Percentiles rank a stretch among this genome's conserved stretches.
phyloP scores from a whole-genome alignment of 1,140 invertebrate genomes.

The Drosophila sucinea region DNA sequence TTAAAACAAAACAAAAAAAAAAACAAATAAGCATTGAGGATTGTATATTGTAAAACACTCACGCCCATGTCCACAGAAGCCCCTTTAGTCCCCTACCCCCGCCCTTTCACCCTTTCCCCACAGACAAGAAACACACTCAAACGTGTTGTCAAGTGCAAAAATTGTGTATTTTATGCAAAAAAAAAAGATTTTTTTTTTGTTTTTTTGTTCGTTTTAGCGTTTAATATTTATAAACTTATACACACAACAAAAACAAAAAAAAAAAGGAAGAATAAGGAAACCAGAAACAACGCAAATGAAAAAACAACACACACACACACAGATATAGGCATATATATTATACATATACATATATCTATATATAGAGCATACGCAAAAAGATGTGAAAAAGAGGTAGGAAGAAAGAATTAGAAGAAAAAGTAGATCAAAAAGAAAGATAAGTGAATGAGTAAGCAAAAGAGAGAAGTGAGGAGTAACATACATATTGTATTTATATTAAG shows the following conservation, averaged over 20 bases:
- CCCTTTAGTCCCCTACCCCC: not conserved
- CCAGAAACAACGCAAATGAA: slow-evolving; percentile 34
- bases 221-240: slow-evolving; percentile 67
- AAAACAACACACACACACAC: slow-evolving; percentile 51
- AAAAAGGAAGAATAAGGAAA: slow-evolving; percentile 18
- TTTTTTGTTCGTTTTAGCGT: slow-evolving; percentile 67
- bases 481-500: slow-evolving; percentile 52
- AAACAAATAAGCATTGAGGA: slow-evolving; percentile 35
- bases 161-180: slow-evolving; percentile 50
- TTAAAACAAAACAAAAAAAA: slow-evolving; percentile 35
- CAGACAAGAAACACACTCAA: slow-evolving; percentile 30
- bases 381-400: slow-evolving; percentile 29
- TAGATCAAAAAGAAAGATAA: slow-evolving; percentile 35
- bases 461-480: slow-evolving; percentile 23
- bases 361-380: slow-evolving; percentile 58
- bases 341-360: slow-evolving; percentile 63
- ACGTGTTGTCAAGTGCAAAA: slow-evolving; percentile 47
- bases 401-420: slow-evolving; percentile 25
- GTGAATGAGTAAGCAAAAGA: not conserved
- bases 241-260: slow-evolving; percentile 56
- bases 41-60: slow-evolving; percentile 41
- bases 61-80: not conserved
- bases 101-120: not conserved
- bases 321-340: slow-evolving; percentile 63
- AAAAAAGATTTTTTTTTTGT: slow-evolving; percentile 53